Evolutionary conservation across 2,888 invertebrate genomes (phyloP), one percentile per base, ranked within the genome.

Genomic region (Pyralis farinalis): DNA sequence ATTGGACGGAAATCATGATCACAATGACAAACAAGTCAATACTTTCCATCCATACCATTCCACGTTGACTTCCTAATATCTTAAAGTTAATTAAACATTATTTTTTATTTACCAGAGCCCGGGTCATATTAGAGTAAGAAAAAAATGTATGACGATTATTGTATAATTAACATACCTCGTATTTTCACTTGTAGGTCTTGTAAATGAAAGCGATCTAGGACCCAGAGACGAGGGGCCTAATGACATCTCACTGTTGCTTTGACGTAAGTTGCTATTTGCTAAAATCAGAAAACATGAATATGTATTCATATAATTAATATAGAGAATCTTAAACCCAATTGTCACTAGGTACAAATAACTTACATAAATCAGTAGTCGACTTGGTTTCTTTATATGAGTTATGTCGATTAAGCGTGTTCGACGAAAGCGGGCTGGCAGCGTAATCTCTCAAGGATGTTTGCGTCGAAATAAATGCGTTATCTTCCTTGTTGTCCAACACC

Each of bases 371-470:
- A 33, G 68, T 71, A 9, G 71, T 71, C 35, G 80, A 74, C 61
- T 87, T 88, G 35, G 78, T 70, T 65, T 88, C 88, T 67, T 88
- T 88, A 49, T 82, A 88, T 8, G 88, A 88, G 58, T 88, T 85
- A 62, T 88, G 88, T 55, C 88, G 67, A 60, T 82, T 85, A 62
- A 88, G 77, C 51, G 82, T 55, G 47, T 64, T 69, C 38, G 70
- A 54, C 41, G 74, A 62, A 51, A 71, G 55, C 34, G 73, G 65
- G 52, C 65, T 71, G 53, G 74, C 66, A 41, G 75, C 56, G 55
- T 79, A 85, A 55, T 85, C 80, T 42, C 79, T 63, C 50, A 72
- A 51, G 30, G 70, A 49, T 27, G 65, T 46, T 46, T 73, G 74
- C 36, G 63, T 49, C 42, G 72, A 41, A 30, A 60, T 46, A 49